Evolutionary conservation across 1,140 invertebrate species (phyloP).

Genomic region (Harpegnathos saltator): DNA sequence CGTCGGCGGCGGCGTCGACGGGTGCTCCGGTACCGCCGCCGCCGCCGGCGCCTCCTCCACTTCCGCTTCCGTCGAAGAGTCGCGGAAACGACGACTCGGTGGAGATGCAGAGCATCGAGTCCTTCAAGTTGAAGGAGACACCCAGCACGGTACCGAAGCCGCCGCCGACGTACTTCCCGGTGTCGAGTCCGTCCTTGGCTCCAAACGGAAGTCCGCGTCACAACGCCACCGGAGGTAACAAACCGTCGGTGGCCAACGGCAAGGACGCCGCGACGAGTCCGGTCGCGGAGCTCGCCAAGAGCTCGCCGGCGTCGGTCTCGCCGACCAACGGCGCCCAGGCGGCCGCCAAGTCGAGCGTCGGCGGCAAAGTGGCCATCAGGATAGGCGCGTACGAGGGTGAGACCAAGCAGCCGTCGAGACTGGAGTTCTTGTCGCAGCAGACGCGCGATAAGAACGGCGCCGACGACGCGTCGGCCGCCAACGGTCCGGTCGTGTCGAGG

Average conservation of each 20-base stretch:
- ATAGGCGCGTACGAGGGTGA: slow-evolving; percentile 84
- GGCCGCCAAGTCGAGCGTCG: slow-evolving; percentile 47
- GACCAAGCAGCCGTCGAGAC: slow-evolving; percentile 88
- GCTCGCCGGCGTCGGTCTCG: slow-evolving; percentile 18
- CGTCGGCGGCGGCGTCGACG: slow-evolving; percentile 56
- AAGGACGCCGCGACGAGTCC: slow-evolving; percentile 63
- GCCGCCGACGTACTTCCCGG: slow-evolving; percentile 89
- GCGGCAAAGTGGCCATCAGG: slow-evolving; percentile 82
- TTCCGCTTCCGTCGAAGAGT: slow-evolving; percentile 71
- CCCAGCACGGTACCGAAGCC: slow-evolving; percentile 88
- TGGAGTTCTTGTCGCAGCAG: slow-evolving; percentile 88
- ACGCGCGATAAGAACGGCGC: slow-evolving; percentile 74
- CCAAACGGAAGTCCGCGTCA: slow-evolving; percentile 70
- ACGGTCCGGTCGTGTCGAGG: slow-evolving; percentile 87
- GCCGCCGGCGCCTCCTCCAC: slow-evolving; percentile 74
- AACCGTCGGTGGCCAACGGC: slow-evolving; percentile 39
- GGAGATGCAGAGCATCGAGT: slow-evolving; percentile 91
- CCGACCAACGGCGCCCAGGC: slow-evolving; percentile 40
- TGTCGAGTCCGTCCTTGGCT: slow-evolving; percentile 51
- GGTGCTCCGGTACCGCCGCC: slow-evolving; percentile 66
- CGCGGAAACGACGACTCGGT: slow-evolving; percentile 85
- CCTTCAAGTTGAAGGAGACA: slow-evolving; percentile 89
- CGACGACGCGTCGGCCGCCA: slow-evolving; percentile 65
- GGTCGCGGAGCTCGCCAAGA: slow-evolving; percentile 59
- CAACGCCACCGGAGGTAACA: slow-evolving; percentile 42